These are phyloP conservation scores for Drosophila cognata DNA, from an alignment of 2,888 invertebrate genomes.

Conservation along the genomic window DNA sequence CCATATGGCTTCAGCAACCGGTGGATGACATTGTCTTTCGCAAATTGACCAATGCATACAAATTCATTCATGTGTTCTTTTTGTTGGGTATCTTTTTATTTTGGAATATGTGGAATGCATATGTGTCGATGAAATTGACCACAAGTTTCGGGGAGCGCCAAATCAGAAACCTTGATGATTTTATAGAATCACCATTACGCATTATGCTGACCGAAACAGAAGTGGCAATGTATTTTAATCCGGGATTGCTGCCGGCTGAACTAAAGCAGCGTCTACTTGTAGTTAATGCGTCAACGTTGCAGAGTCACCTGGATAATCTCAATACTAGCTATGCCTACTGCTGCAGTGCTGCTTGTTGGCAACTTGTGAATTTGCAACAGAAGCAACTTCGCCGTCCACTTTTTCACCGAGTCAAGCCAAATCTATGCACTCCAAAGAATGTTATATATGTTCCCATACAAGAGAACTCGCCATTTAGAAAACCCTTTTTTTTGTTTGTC, in stretches of 20 bases:
- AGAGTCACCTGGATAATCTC: slow-evolving; percentile 35
- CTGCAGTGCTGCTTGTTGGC: slow-evolving; percentile 9
- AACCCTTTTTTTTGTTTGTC: slow-evolving; percentile 12
- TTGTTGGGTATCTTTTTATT: slow-evolving; percentile 33
- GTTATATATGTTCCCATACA: slow-evolving; percentile 39
- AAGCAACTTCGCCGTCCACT: slow-evolving; percentile 14
- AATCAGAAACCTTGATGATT: slow-evolving; percentile 36
- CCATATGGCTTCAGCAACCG: slow-evolving; percentile 33
- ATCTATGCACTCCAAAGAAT: slow-evolving; percentile 42
- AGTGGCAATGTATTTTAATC: slow-evolving; percentile 52
- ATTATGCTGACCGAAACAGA: slow-evolving; percentile 54
- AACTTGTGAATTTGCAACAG: slow-evolving; percentile 28
- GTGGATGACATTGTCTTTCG: slow-evolving; percentile 12
- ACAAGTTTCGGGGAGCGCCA: slow-evolving; percentile 1
- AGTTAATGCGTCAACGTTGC: slow-evolving; percentile 42
- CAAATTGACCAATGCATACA: slow-evolving; percentile 28
- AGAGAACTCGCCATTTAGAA: slow-evolving; percentile 53
- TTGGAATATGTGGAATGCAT: slow-evolving; percentile 42
- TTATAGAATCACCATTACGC: slow-evolving; percentile 27
- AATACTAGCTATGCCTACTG: slow-evolving; percentile 63
- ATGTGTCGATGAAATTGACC: slow-evolving; percentile 42
- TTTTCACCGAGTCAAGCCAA: slow-evolving; percentile 16
- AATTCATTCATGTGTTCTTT: slow-evolving; percentile 37
- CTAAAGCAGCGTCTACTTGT: slow-evolving; percentile 47
- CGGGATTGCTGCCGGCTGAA: slow-evolving; percentile 24